These are phyloP conservation scores for Sitophilus oryzae DNA, from an alignment of 1,140 invertebrate genomes.

Conservation along the genomic window DNA sequence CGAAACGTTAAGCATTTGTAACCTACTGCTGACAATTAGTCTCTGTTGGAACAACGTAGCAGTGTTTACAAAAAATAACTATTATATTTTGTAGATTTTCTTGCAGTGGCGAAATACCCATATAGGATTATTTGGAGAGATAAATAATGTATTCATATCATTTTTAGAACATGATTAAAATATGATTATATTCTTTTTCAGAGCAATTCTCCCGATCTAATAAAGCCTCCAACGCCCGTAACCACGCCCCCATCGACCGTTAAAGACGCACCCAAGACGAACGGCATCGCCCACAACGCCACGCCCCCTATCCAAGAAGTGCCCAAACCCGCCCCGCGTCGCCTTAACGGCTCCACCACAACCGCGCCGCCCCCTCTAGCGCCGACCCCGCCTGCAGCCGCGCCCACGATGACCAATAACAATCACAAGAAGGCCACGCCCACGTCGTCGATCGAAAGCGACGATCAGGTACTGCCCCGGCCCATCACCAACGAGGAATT, in stretches of 20 bases:
- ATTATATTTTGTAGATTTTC: no score
- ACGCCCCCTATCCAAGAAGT: slow-evolving; percentile 28
- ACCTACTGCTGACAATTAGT: no score
- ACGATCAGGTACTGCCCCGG: slow-evolving; percentile 57
- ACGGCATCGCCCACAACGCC: slow-evolving; percentile 29
- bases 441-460: slow-evolving; percentile 39
- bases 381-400: slow-evolving; percentile 6
- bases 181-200: slow-evolving; percentile 12
- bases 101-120: no score
- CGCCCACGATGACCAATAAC: slow-evolving; percentile 30
- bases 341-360: slow-evolving; percentile 38
- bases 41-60: no score
- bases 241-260: slow-evolving; percentile 13
- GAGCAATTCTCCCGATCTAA: slow-evolving; percentile 21
- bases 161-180: no score
- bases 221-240: slow-evolving; percentile 9
- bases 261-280: slow-evolving; percentile 28
- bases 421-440: slow-evolving; percentile 38
- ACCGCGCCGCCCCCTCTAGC: slow-evolving; percentile 21
- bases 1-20: no score
- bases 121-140: no score
- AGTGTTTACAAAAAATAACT: no score
- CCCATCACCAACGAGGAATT: slow-evolving; percentile 87
- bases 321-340: slow-evolving; percentile 41
- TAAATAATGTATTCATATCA: no score